Conservation (phyloP, 1,140 invertebrate genomes). For the Procambarus virginalis region DNA sequence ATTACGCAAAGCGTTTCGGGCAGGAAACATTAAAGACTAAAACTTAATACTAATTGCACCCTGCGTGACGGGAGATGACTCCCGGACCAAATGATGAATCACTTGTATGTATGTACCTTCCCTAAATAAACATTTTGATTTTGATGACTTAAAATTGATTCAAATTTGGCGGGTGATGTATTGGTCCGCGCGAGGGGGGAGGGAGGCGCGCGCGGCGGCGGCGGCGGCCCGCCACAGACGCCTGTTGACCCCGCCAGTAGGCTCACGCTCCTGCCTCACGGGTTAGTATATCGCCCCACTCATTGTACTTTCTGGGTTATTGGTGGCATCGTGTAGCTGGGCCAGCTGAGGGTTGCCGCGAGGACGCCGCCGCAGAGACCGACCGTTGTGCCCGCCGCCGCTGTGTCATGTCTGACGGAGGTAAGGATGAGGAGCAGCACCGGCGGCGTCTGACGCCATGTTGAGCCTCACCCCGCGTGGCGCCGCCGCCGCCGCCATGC, state of each 20-base stretch:
- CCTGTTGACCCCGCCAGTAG: not conserved
- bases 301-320: not conserved
- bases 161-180: not conserved
- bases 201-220: not conserved
- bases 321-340: not conserved
- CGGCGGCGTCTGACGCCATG: conserved; percentile 7
- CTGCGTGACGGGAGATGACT: no score
- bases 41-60: no score
- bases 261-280: not conserved
- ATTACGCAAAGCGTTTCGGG: no score
- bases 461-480: not conserved
- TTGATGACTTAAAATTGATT: no score
- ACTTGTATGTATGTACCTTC: no score
- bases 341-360: not conserved
- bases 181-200: not conserved
- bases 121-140: no score
- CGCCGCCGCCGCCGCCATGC: no score
- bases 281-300: not conserved
- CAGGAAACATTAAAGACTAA: no score
- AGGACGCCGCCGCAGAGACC: not conserved
- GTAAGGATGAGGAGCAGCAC: not conserved
- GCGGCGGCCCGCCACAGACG: not conserved
- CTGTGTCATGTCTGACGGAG: conserved; percentile 11
- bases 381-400: not conserved
- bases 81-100: no score